These are phyloP conservation scores for Ptychobarbus kaznakovi DNA, from an alignment of 2,797 vertebrate genomes.

Conservation along the genomic window DNA sequence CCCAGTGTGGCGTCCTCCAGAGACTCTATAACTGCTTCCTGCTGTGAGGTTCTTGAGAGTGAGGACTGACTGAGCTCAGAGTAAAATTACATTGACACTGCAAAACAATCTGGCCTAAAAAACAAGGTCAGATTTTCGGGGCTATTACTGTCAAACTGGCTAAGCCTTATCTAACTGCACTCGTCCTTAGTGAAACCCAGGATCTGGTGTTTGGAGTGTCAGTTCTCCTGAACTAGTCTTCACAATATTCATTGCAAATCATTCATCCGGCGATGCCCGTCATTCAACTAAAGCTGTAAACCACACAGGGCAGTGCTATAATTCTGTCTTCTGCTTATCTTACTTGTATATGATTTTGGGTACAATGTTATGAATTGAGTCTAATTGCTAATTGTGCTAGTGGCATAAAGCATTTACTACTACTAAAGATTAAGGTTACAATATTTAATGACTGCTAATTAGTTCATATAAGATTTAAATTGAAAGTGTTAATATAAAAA, in stretches of 20 bases:
- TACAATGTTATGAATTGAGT: too few species aligned
- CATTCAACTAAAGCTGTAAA: background rate
- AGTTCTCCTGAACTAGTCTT: background rate
- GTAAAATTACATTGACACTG: slow-evolving; percentile 22
- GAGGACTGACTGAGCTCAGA: slow-evolving; percentile 31
- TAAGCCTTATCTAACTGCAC: slow-evolving; percentile 13
- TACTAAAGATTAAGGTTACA: too few species aligned
- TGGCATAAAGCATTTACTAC: too few species aligned
- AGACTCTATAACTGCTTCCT: slow-evolving; percentile 32
- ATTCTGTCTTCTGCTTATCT: too few species aligned
- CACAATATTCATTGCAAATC: background rate
- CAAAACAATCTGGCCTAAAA: slow-evolving; percentile 19
- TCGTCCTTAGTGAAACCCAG: slow-evolving; percentile 11
- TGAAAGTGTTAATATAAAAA: background rate
- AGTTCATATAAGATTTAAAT: too few species aligned
- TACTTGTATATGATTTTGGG: too few species aligned
- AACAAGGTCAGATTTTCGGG: slow-evolving; percentile 23
- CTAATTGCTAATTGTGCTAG: too few species aligned
- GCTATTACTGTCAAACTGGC: slow-evolving; percentile 16
- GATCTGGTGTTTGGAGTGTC: background rate
- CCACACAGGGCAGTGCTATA: background rate
- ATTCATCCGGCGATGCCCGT: background rate
- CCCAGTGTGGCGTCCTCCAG: slow-evolving; percentile 24
- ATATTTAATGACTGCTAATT: too few species aligned
- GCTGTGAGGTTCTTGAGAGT: slow-evolving; percentile 17